Conservation (phyloP, 2,888 invertebrate species). For the Cerastoderma edule region DNA sequence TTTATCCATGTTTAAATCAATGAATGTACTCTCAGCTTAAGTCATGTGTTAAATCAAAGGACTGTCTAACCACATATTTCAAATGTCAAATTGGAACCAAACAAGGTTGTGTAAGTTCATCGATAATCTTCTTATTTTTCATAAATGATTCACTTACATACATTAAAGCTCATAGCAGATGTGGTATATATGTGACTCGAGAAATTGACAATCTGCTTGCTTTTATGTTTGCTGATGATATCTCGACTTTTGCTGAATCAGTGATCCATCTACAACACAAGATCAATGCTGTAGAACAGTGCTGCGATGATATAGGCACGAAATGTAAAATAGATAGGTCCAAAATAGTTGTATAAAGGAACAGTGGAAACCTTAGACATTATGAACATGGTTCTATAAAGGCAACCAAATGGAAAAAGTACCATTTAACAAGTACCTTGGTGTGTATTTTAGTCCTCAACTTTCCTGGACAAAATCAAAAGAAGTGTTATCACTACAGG, state of each 20-base stretch:
- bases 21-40: slow-evolving; percentile 16
- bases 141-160: slow-evolving; percentile 10
- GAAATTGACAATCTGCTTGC: slow-evolving; percentile 6
- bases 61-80: neutral
- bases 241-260: slow-evolving; percentile 9
- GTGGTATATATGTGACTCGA: slow-evolving; percentile 6
- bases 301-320: slow-evolving; percentile 8
- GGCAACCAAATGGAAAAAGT: neutral
- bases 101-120: slow-evolving; percentile 16
- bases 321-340: slow-evolving; percentile 14
- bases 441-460: neutral
- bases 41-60: no score
- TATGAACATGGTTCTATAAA: slow-evolving; percentile 10
- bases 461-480: neutral
- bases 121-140: slow-evolving; percentile 20
- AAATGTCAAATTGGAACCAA: slow-evolving; percentile 8
- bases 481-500: neutral
- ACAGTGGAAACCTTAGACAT: neutral
- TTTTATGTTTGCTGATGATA: slow-evolving; percentile 30
- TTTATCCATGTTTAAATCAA: neutral
- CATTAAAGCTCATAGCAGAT: neutral
- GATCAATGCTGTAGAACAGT: slow-evolving; percentile 13
- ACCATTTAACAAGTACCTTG: slow-evolving; percentile 12
- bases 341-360: slow-evolving; percentile 37
- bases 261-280: slow-evolving; percentile 5